phyloP scores from a whole-genome alignment of 2,888 invertebrate species.

The Bombylius major region DNA sequence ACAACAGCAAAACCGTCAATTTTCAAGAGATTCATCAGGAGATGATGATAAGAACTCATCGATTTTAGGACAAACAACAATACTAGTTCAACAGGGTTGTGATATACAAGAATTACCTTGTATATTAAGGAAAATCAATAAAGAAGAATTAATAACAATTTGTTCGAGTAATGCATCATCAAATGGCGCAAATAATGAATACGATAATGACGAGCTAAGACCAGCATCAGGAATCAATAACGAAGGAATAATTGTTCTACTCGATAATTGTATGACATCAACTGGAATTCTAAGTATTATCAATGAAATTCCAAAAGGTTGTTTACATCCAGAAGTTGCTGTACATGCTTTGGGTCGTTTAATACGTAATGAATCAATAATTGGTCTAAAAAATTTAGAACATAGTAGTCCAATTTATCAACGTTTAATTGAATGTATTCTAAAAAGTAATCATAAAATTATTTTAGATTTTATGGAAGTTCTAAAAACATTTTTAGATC shows the following conservation, averaged over 20 bases:
- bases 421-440: slow-evolving; percentile 38
- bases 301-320: slow-evolving; percentile 36
- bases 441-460: slow-evolving; percentile 29
- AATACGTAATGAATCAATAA: slow-evolving; percentile 35
- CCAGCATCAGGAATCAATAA: slow-evolving; percentile 2
- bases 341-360: slow-evolving; percentile 36
- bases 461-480: slow-evolving; percentile 35
- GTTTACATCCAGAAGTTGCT: slow-evolving; percentile 38
- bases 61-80: slow-evolving; percentile 33
- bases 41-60: neutral
- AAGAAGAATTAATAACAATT: slow-evolving; percentile 33
- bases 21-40: neutral
- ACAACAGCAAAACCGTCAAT: neutral
- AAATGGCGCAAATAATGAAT: neutral
- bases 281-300: slow-evolving; percentile 33
- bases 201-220: neutral
- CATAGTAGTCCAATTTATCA: slow-evolving; percentile 28
- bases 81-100: slow-evolving; percentile 53
- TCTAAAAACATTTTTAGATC: slow-evolving; percentile 27
- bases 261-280: slow-evolving; percentile 25
- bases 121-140: slow-evolving; percentile 42
- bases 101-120: slow-evolving; percentile 55
- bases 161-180: neutral
- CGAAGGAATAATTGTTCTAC: slow-evolving; percentile 16
- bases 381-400: slow-evolving; percentile 10